Base-by-base conservation (phyloP, 2,797 vertebrate genomes). In the Danio albolineatus region DNA sequence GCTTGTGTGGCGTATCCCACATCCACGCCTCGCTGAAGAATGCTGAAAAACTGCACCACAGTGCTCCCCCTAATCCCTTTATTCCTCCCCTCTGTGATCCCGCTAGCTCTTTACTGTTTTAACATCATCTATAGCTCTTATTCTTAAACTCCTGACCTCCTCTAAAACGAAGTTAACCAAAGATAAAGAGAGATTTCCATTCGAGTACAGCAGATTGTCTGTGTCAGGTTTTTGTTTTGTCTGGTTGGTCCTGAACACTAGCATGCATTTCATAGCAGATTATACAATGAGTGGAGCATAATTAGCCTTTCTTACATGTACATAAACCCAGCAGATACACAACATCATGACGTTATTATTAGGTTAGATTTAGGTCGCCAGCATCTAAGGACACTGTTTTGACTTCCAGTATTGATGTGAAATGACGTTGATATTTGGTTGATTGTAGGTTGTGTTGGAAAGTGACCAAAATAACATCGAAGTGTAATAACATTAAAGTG, bases 21-120 rank as follows among this genome's bases (percentile, higher is more conserved):
- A 44, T 17, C 39, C 51, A 76, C 19, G 4, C 49, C 62, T 76
- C 13, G 36, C 12, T n/a, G 14, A 76, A 66, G 61, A 76, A 65
- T 65, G 74, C 51, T 65, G 39, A 56, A 44, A 65, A 36, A 76
- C 59, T 53, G 28, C 28, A 51, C 41, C 19, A n/a, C 70, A 46
- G 36, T 36, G 46, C 72, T 39, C 21, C 53, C 70, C 7, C 28
- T 21, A 46, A 28, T 17, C 13, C 10, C 38, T 36, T 60, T 49
- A 8, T 10, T n/a, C 41, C 73, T 13, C 41, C 14, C 0, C 8
- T 10, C 13, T n/a, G 28, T 46, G 19, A 5, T 46, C 53, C 17
- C 28, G 13, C 70, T 46, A 73, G 8, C 8, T 4, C 7, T 41
- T 6, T 14, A 51, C 17, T 73, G 10, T 59, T 38, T 59, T 5